These are phyloP conservation scores for Patella pellucida DNA, from an alignment of 2,888 invertebrate genomes.

Conservation along the genomic window DNA sequence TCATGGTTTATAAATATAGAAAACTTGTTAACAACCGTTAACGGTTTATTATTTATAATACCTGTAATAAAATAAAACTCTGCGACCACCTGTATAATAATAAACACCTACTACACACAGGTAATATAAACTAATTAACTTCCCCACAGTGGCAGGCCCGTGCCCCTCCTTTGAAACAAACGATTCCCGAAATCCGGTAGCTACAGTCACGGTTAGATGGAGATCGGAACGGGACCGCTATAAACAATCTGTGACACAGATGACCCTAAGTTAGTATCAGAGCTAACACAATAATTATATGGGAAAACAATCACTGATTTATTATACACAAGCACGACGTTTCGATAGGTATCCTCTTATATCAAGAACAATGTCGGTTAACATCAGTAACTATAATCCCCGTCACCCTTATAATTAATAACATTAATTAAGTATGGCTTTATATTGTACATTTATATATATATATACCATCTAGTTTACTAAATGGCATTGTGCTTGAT, in stretches of 20 bases:
- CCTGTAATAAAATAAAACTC: background rate
- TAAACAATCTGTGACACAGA: constrained; percentile 6
- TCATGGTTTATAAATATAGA: background rate
- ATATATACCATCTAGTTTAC: too few species aligned
- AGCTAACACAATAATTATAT: too few species aligned
- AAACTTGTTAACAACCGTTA: background rate
- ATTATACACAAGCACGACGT: too few species aligned
- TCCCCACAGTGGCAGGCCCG: background rate
- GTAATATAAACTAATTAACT: constrained; percentile 5
- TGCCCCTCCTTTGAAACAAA: constrained; percentile 6
- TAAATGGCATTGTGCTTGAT: too few species aligned
- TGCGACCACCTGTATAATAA: background rate
- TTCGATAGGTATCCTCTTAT: too few species aligned
- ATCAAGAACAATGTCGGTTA: too few species aligned
- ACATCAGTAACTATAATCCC: too few species aligned
- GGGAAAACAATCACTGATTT: too few species aligned
- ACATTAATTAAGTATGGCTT: too few species aligned
- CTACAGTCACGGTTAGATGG: background rate
- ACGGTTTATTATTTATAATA: background rate
- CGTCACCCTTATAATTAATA: too few species aligned
- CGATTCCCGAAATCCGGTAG: constrained; percentile 11
- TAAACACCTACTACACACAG: background rate
- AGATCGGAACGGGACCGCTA: background rate
- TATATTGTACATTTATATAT: too few species aligned
- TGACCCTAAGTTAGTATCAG: too few species aligned